These are phyloP conservation scores for Willisornis vidua DNA, from an alignment of 2,113 vertebrate genomes.

Conservation along the genomic window DNA sequence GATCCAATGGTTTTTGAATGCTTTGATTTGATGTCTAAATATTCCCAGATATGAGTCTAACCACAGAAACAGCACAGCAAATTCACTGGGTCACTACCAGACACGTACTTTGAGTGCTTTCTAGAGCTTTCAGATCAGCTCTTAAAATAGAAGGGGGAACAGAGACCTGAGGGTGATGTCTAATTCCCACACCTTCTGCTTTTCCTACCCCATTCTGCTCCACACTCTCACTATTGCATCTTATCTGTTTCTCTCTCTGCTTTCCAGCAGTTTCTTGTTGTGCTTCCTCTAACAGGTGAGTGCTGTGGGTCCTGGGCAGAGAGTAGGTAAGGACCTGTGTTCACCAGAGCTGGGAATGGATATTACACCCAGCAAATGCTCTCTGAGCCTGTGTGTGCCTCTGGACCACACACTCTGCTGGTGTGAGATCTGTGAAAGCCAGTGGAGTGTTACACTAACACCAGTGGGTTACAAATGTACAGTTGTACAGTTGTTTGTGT, in stretches of 20 bases:
- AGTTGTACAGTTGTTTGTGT: not conserved
- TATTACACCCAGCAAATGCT: no score
- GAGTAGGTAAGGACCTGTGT: rapidly evolving
- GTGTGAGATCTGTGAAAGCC: not conserved
- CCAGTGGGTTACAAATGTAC: no score
- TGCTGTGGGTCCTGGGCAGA: rapidly evolving
- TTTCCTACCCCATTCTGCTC: not conserved
- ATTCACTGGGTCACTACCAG: not conserved
- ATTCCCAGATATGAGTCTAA: not conserved
- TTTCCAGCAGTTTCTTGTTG: not conserved
- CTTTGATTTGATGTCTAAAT: not conserved
- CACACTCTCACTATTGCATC: not conserved
- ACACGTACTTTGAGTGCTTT: not conserved
- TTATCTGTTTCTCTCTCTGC: not conserved
- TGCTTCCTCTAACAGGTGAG: not conserved
- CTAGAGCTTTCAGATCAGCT: not conserved
- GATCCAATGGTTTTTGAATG: not conserved
- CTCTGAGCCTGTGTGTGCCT: rapidly evolving
- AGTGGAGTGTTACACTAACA: not conserved
- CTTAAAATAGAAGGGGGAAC: not conserved
- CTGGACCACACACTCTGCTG: not conserved
- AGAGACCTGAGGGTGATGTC: not conserved
- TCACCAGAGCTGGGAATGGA: not conserved
- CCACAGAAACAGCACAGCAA: not conserved
- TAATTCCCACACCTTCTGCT: not conserved